Evolutionary conservation across 2,113 vertebrate genomes (phyloP), one percentile per base, ranked within the genome.

Genomic region (Dinomys branickii): DNA sequence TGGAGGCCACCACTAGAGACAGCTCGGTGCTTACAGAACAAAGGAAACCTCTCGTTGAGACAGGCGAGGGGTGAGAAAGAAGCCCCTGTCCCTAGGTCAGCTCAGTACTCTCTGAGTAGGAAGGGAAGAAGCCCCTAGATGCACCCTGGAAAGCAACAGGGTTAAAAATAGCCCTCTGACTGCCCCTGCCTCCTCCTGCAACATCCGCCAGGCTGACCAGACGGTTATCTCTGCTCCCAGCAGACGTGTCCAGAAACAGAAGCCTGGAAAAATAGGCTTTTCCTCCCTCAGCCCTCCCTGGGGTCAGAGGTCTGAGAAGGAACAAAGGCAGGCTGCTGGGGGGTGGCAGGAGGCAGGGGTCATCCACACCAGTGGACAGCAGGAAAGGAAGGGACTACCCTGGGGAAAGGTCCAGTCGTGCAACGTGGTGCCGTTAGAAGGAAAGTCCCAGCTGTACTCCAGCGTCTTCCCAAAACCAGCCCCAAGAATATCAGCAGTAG

Each of bases 121-220:
- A 20, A 80, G 61, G 67, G 44, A 52, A 56, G 71, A 56, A 38
- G 6, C 54, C 54, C 16, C 63, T n/a, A 14, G n/a, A 52, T 7
- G 9, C 56, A 26, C 12, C 75, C 12, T 16, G 94, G 92, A 89
- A 92, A 67, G 9, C 20, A 22, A 7, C 28, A 52, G 9, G 4
- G 61, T 93, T 97, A 95, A 95, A 96, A 97, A 96, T 94, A 97
- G 90, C 78, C 59, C 20, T 73, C 33, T 26, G 0, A 10, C 7
- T 5, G 38, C 67, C 26, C 41, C 13, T 0, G 78, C 54, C 59
- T 86, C 22, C 41, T 69, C 96, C 58, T 44, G 8, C 69, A 5
- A 5, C 0, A 2, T 78, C 85, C 24, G 7, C 82, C 52, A 0
- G 6, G 52, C 65, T 58, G 90, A 61, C 90, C 92, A 6, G 83